These are phyloP conservation scores for Enteromius thamalakanensis DNA, from an alignment of 2,797 vertebrate species.

Conservation along the genomic window DNA sequence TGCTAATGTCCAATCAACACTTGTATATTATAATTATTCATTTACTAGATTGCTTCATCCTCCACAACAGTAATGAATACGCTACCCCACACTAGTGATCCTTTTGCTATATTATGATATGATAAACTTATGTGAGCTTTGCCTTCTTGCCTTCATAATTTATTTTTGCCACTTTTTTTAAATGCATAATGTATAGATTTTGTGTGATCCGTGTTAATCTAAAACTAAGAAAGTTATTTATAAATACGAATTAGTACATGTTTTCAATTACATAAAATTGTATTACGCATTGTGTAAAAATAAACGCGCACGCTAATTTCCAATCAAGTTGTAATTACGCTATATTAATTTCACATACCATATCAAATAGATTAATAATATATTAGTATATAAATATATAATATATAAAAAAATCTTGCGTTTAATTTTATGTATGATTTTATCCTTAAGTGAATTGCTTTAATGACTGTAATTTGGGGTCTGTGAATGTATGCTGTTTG, in stretches of 20 bases:
- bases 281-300: neutral
- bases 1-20: neutral
- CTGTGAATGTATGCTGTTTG: neutral
- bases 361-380: neutral
- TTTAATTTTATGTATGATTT: neutral
- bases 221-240: neutral
- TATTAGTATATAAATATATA: no score
- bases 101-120: neutral
- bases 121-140: neutral
- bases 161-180: neutral
- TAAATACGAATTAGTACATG: neutral
- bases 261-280: neutral
- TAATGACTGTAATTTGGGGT: neutral
- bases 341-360: neutral
- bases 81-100: no score
- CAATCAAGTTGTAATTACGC: neutral
- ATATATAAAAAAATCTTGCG: neutral
- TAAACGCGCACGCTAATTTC: neutral
- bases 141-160: neutral
- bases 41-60: neutral
- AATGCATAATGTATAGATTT: neutral
- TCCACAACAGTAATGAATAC: neutral
- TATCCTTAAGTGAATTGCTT: neutral
- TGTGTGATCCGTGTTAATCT: neutral
- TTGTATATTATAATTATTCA: neutral